Evolutionary conservation across 2,888 invertebrate genomes (phyloP).

Genomic region (Acleris laterana): DNA sequence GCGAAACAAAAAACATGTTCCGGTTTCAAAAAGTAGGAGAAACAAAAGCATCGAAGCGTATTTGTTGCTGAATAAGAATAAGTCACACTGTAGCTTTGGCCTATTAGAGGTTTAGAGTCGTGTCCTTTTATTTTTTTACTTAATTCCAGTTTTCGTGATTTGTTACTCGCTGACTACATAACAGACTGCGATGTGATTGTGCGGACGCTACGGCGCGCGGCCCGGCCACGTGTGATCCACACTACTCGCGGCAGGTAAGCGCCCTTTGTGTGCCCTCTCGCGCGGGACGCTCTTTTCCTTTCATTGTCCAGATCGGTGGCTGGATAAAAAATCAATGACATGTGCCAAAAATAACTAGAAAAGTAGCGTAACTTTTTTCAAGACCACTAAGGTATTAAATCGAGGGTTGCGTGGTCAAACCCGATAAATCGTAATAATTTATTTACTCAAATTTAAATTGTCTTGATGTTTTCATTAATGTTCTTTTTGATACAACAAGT

Average conservation of each 20-base stretch:
- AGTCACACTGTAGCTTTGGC: no score
- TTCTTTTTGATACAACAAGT: no score
- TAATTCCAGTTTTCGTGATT: no score
- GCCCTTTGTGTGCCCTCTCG: conserved; percentile 57
- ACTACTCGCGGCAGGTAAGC: conserved; percentile 58
- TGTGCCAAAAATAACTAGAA: conserved; percentile 52
- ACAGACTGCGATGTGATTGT: conserved; percentile 38
- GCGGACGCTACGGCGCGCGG: conserved; percentile 48
- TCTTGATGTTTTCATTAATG: no score
- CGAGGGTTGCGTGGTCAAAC: no score
- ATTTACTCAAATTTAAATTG: no score
- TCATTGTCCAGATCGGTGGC: conserved; percentile 63
- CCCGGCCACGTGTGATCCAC: conserved; percentile 49
- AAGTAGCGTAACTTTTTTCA: conserved; percentile 7
- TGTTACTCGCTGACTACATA: not conserved
- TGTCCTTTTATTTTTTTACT: no score
- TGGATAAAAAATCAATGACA: conserved; percentile 66
- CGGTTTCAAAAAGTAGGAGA: not conserved
- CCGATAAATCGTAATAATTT: no score
- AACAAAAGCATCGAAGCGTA: no score
- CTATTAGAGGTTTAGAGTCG: no score
- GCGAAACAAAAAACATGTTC: not conserved
- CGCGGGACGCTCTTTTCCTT: conserved; percentile 54
- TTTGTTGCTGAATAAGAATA: no score
- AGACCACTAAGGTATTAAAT: not conserved